A percentile compares a stretch with the other conserved stretches of the same genome.
phyloP scores from a whole-genome alignment of 2,888 invertebrate genomes.

The Eledona agricola region DNA sequence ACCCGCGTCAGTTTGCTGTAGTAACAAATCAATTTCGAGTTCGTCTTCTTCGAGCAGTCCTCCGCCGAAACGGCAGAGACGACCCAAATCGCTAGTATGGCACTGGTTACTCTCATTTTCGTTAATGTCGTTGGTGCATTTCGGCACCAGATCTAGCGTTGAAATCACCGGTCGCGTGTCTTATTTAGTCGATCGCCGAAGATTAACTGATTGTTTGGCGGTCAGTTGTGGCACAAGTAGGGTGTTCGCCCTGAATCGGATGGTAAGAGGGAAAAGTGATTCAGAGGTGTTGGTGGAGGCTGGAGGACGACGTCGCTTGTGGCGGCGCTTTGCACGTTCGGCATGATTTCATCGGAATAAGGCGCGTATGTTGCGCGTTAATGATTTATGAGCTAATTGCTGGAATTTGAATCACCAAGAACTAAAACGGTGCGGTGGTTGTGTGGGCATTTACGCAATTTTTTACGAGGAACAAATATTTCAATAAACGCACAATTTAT shows the following conservation, averaged over 20 bases:
- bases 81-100: slow-evolving; percentile 33
- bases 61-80: slow-evolving; percentile 41
- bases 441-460: too few species aligned
- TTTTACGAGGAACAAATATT: too few species aligned
- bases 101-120: slow-evolving; percentile 35
- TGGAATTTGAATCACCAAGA: too few species aligned
- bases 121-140: slow-evolving; percentile 10
- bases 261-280: slow-evolving; percentile 41
- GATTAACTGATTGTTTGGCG: slow-evolving; percentile 49
- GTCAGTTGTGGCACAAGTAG: slow-evolving; percentile 36
- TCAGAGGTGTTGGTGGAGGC: slow-evolving; percentile 28
- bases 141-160: slow-evolving; percentile 30
- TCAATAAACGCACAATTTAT: too few species aligned
- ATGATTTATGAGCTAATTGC: too few species aligned
- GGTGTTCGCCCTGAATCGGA: slow-evolving; percentile 36
- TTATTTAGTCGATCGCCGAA: slow-evolving; percentile 50
- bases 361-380: too few species aligned
- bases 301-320: slow-evolving; percentile 17
- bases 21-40: slow-evolving; percentile 58
- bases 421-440: too few species aligned
- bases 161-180: slow-evolving; percentile 36
- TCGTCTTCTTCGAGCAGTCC: slow-evolving; percentile 52
- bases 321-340: slow-evolving; percentile 7
- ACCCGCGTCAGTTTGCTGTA: slow-evolving; percentile 54
- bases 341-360: slow-evolving; percentile 13